phyloP scores from a whole-genome alignment of 2,797 vertebrate genomes.

The Crenichthys baileyi region DNA sequence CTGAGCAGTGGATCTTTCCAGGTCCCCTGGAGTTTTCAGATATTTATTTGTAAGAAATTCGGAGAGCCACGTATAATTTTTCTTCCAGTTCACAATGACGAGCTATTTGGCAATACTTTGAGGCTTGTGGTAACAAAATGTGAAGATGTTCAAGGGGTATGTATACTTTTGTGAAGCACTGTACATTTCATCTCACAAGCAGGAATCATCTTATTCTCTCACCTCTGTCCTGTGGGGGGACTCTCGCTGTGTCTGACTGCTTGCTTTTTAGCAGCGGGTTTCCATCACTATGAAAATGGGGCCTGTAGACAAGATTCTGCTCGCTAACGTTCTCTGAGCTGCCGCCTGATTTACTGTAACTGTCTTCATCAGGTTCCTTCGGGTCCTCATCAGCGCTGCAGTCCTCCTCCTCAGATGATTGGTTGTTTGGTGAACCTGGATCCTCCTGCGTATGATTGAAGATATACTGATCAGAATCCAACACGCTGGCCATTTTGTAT shows the following conservation, averaged over 20 bases:
- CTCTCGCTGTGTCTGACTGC: conserved; percentile 53
- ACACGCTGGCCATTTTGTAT: neutral
- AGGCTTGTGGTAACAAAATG: neutral
- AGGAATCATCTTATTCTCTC: conserved; percentile 32
- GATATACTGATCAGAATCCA: conserved; percentile 25
- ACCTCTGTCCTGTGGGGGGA: conserved; percentile 55
- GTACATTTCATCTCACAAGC: neutral
- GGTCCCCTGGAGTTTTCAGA: too few relatives aligned
- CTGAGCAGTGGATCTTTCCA: neutral
- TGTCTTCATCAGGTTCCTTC: conserved; percentile 59
- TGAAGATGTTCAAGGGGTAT: neutral
- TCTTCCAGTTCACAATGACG: neutral
- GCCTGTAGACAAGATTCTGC: conserved; percentile 59
- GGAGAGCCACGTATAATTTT: too few relatives aligned
- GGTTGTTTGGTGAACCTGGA: conserved; percentile 4
- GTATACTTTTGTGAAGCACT: neutral
- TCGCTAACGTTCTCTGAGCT: conserved; percentile 51
- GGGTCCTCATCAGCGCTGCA: conserved; percentile 61
- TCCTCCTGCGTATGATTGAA: conserved; percentile 40
- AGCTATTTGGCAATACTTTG: neutral
- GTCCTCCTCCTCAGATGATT: conserved; percentile 64
- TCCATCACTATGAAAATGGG: conserved; percentile 57
- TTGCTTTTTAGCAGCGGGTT: conserved; percentile 55
- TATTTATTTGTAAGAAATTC: too few relatives aligned
- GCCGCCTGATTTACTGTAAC: conserved; percentile 67